These are phyloP conservation scores for Gymnogyps californianus DNA, from an alignment of 2,113 vertebrate species.

Conservation along the genomic window DNA sequence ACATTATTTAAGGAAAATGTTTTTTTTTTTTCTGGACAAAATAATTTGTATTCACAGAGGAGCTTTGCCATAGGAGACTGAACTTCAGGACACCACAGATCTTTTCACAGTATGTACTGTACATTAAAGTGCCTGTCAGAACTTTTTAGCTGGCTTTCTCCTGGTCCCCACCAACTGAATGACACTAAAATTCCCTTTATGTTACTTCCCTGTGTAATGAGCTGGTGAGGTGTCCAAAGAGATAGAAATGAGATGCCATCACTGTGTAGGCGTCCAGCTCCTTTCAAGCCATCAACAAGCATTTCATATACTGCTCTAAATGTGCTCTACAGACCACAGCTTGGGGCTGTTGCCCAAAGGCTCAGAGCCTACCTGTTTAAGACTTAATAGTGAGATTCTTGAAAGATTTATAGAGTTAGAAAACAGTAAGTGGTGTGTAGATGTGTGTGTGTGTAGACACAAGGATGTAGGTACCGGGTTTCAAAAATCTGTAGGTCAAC, in stretches of 20 bases:
- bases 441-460: background rate
- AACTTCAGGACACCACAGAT: background rate
- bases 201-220: background rate
- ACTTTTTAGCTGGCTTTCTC: background rate
- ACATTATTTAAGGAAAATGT: background rate
- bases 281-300: background rate
- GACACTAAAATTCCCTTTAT: background rate
- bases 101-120: background rate
- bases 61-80: background rate
- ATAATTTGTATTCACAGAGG: background rate
- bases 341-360: background rate
- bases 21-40: background rate
- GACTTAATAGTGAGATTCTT: background rate
- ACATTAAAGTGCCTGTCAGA: background rate
- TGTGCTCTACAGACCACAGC: background rate
- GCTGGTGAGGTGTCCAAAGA: background rate
- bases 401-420: background rate
- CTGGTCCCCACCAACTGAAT: background rate
- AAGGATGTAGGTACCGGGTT: background rate
- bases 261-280: background rate
- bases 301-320: background rate
- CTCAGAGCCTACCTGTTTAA: background rate
- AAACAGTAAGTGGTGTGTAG: background rate
- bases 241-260: background rate
- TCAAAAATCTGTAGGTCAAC: background rate